These are phyloP conservation scores for Caenorhabditis virilis DNA, from an alignment of 2,888 invertebrate species.

Conservation along the genomic window DNA sequence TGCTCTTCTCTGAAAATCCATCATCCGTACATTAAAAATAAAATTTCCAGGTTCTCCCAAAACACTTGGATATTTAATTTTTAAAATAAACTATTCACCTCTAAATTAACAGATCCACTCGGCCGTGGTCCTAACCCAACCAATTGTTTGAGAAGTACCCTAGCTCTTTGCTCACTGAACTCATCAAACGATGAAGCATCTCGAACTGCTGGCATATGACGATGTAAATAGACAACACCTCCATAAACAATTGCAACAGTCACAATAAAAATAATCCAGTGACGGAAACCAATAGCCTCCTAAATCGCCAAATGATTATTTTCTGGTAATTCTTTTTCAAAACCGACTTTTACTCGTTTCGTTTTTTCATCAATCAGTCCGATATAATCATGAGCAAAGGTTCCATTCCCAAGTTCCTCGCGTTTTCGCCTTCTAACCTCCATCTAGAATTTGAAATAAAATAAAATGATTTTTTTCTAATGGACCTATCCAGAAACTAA, in stretches of 20 bases:
- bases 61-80: background rate
- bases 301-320: slow-evolving; percentile 5
- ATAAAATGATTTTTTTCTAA: too few relatives aligned
- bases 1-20: slow-evolving; percentile 35
- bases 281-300: slow-evolving; percentile 59
- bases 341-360: slow-evolving; percentile 5
- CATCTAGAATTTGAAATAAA: slow-evolving; percentile 7
- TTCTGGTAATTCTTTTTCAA: background rate
- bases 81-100: slow-evolving; percentile 42
- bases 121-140: slow-evolving; percentile 61
- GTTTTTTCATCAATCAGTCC: slow-evolving; percentile 22
- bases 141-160: slow-evolving; percentile 53
- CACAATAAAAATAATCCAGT: slow-evolving; percentile 62
- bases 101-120: slow-evolving; percentile 61
- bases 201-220: slow-evolving; percentile 44
- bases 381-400: background rate
- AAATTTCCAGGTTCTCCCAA: background rate
- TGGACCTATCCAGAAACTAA: too few relatives aligned
- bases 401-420: background rate
- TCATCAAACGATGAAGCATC: slow-evolving; percentile 27
- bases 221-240: slow-evolving; percentile 60
- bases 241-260: slow-evolving; percentile 58
- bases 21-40: too few relatives aligned
- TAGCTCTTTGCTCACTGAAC: slow-evolving; percentile 53
- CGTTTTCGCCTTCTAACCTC: slow-evolving; percentile 21